Evolutionary conservation across 2,797 vertebrate species (phyloP).

Genomic region (Chaetodon trifasciatus): DNA sequence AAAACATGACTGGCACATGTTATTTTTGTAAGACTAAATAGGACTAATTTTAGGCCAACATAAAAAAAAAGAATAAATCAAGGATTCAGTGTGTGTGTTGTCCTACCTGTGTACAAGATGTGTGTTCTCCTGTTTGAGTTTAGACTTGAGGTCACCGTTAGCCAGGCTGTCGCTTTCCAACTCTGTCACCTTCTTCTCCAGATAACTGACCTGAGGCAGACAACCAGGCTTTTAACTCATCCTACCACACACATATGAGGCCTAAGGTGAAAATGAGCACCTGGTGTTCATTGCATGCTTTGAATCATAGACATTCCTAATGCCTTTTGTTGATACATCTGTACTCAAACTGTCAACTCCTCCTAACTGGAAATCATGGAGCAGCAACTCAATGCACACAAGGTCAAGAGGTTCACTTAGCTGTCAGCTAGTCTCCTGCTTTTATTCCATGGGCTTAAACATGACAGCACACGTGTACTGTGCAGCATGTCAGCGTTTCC

Average conservation of each 20-base stretch:
- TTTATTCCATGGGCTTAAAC: neutral
- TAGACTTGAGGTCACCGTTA: constrained; percentile 93
- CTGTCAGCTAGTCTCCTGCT: neutral
- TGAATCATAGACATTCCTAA: neutral
- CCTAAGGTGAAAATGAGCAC: no score
- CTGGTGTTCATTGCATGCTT: neutral
- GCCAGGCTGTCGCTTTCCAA: constrained; percentile 93
- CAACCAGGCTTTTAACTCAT: neutral
- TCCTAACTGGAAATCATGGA: neutral
- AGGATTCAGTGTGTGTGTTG: neutral
- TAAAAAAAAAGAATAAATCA: neutral
- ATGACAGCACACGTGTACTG: neutral
- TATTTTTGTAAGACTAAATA: neutral
- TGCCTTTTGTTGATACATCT: neutral
- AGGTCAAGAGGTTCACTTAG: neutral
- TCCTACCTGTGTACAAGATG: constrained; percentile 95
- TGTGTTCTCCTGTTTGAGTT: constrained; percentile 95
- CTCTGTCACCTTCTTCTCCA: constrained; percentile 97
- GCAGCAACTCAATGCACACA: neutral
- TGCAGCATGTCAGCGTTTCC: constrained; percentile 2
- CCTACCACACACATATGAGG: neutral
- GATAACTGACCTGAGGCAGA: constrained; percentile 86
- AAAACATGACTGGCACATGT: neutral
- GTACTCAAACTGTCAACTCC: neutral
- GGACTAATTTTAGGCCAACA: neutral